These are phyloP conservation scores for Habrosyne pyritoides DNA, from an alignment of 2,888 invertebrate species.

Conservation along the genomic window DNA sequence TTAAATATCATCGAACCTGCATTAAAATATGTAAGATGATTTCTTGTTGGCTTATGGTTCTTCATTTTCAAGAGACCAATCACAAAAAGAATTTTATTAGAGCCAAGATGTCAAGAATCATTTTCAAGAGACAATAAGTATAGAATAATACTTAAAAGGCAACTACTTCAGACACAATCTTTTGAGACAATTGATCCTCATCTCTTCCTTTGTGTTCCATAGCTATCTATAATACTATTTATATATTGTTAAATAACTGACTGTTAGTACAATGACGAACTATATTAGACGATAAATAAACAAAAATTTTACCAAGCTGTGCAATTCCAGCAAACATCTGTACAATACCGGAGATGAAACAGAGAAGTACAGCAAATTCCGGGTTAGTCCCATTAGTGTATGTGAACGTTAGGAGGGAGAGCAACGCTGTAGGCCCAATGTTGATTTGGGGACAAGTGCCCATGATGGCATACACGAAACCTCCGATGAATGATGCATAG, in stretches of 20 bases:
- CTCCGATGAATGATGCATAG: conserved; percentile 91
- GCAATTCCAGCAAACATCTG: conserved; percentile 85
- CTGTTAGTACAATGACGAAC: too few relatives aligned
- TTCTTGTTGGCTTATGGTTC: too few relatives aligned
- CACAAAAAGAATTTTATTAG: too few relatives aligned
- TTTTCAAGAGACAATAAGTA: too few relatives aligned
- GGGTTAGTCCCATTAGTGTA: conserved; percentile 84
- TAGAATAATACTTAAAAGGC: too few relatives aligned
- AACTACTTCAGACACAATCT: too few relatives aligned
- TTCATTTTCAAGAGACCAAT: too few relatives aligned
- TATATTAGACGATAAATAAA: neutral
- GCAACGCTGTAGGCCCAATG: conserved; percentile 88
- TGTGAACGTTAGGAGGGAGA: conserved; percentile 88
- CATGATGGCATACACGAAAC: conserved; percentile 90
- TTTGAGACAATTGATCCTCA: neutral
- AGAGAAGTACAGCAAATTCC: conserved; percentile 86
- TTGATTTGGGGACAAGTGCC: conserved; percentile 88
- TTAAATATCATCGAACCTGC: too few relatives aligned
- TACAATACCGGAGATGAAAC: conserved; percentile 86
- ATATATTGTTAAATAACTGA: too few relatives aligned
- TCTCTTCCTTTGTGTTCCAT: neutral
- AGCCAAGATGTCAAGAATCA: too few relatives aligned
- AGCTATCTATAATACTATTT: neutral
- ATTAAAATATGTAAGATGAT: too few relatives aligned
- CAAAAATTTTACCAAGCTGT: conserved; percentile 82